Evolutionary conservation across 2,888 invertebrate genomes (phyloP), one percentile per base, ranked within the genome.

Genomic region (Argynnis bischoffii): DNA sequence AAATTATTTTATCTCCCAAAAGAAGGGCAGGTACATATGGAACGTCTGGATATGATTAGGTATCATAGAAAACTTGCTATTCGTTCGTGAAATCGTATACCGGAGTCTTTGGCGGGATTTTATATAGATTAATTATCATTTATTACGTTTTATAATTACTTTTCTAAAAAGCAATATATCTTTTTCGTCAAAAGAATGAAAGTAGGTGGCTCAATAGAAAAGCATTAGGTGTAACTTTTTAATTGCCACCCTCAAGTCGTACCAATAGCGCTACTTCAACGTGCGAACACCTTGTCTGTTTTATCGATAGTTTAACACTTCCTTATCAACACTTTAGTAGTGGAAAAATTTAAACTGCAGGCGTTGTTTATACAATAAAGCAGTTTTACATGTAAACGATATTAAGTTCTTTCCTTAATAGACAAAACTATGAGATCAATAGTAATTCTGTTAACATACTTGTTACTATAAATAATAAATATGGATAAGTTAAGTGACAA

Each of bases 281-380:
- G 76, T 72, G 77, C 74, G 76, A 81, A 82, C 82, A 81, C 80
- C 82, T 82, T 71, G 76, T 74, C 80, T 86, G 91, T 91, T 91
- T 89, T 85, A 83, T 91, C 91, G 83, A 91, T 91, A 91, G 69
- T 77, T 85, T 87, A 79, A 86, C 89, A 90, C 89, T 83, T 86
- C 56, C 61, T 26, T 47, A 70, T 63, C 67, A 64, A 67, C 67
- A 61, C 67, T 48, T 69, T 61, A 55, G 67, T 55, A 59, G 63
- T 68, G 67, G 35, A 63, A 61, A 65, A 64, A 55, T 50, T 6
- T 50, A 26, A 51, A 60, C 46, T 56, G 53, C 41, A 64, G 50
- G 8, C 31, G 54, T 59, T 21, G 67, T 55, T n/a, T 26, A 35
- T 21, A 55, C n/a, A 26, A 59, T 59, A 31, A 59, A 6, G 59